Evolutionary conservation across 2,888 invertebrate species (phyloP).

Genomic region (Himalopsyche anomala): DNA sequence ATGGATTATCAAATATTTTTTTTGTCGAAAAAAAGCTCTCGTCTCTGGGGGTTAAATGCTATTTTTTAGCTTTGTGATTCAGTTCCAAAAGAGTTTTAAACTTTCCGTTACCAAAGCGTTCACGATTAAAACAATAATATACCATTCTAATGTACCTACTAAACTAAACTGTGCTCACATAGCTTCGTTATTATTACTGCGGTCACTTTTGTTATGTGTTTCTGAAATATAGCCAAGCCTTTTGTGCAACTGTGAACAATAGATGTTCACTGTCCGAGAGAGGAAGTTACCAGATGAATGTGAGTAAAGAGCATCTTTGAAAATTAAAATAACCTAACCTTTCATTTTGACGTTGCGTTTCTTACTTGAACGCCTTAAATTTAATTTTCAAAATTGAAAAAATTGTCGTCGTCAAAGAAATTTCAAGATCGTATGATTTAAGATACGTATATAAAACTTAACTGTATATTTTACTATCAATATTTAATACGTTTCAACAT

Average conservation of each 20-base stretch:
- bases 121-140: background rate
- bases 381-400: no score
- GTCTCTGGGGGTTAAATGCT: no score
- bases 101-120: background rate
- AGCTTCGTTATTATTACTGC: background rate
- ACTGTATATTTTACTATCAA: no score
- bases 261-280: background rate
- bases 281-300: conserved; percentile 3
- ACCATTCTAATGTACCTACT: background rate
- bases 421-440: no score
- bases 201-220: background rate
- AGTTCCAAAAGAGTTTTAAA: background rate
- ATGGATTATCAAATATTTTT: no score
- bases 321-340: background rate
- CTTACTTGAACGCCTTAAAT: no score
- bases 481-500: no score
- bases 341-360: no score
- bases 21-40: no score
- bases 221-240: background rate
- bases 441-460: no score
- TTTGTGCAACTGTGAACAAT: background rate
- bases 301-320: background rate
- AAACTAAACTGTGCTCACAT: background rate
- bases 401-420: no score
- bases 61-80: background rate